These are phyloP conservation scores for Trichonephila clavipes DNA, from an alignment of 1,140 invertebrate genomes.

Conservation along the genomic window DNA sequence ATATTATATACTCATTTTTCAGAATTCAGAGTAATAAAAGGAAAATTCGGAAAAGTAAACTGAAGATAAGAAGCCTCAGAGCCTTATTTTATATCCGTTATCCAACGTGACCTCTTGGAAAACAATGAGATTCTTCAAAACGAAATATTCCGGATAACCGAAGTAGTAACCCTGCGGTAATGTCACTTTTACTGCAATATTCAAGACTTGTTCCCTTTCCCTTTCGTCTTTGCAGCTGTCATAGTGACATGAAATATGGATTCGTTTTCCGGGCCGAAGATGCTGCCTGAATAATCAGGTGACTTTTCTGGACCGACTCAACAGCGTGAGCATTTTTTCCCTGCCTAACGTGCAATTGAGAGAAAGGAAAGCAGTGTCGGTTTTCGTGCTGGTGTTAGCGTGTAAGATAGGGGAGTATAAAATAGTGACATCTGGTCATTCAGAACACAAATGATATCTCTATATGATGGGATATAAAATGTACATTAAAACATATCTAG, in stretches of 20 bases:
- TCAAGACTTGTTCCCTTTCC: neutral
- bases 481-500: neutral
- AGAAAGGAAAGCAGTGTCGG: neutral
- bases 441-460: neutral
- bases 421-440: neutral
- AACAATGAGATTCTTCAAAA: neutral
- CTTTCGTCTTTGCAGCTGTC: conserved; percentile 52
- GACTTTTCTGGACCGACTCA: conserved; percentile 7
- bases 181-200: conserved; percentile 42
- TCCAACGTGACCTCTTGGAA: conserved; percentile 19
- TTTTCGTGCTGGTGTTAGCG: neutral
- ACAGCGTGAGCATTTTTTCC: neutral
- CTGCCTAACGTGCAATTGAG: neutral
- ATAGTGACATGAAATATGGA: conserved; percentile 68
- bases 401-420: neutral
- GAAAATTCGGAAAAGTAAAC: too few species aligned
- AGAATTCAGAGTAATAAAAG: too few species aligned
- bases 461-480: neutral
- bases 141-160: conserved; percentile 32
- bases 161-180: conserved; percentile 30
- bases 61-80: neutral
- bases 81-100: neutral
- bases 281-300: conserved; percentile 63
- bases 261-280: conserved; percentile 31
- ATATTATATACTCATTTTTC: too few species aligned